Conservation (phyloP, 2,113 vertebrate genomes). For the Bos indicus region DNA sequence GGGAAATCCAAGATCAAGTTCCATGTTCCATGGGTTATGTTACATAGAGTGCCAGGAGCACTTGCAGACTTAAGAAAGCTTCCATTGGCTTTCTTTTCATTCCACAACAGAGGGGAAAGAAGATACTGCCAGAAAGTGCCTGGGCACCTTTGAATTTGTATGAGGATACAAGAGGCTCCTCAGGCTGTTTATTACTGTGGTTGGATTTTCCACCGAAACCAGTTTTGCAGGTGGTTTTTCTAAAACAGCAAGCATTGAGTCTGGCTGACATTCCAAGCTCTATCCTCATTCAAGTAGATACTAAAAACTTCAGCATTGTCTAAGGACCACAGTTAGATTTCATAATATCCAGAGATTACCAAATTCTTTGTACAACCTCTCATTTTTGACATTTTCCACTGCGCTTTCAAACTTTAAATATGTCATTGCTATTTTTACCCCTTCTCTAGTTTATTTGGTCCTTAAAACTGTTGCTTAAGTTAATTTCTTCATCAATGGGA, state of each 20-base stretch:
- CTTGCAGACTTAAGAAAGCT: background rate
- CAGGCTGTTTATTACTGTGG: background rate
- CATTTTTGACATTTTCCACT: background rate
- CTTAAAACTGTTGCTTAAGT: slow-evolving; percentile 19
- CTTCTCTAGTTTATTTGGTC: background rate
- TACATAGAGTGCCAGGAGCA: background rate
- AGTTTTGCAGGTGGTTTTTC: slow-evolving; percentile 3
- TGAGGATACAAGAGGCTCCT: background rate
- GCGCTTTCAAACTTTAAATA: background rate
- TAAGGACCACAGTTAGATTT: background rate
- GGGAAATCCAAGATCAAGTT: background rate
- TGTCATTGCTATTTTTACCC: background rate
- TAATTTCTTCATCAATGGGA: background rate
- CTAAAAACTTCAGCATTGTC: background rate
- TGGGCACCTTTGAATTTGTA: background rate
- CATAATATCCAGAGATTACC: background rate
- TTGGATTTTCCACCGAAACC: background rate
- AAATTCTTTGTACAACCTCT: background rate
- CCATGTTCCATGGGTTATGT: background rate
- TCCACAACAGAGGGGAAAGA: background rate
- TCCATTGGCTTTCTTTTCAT: background rate
- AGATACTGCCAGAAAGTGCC: background rate
- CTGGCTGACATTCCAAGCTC: background rate
- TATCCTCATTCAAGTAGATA: background rate
- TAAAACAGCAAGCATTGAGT: background rate